A percentile compares a stretch with the other conserved stretches of the same genome.
Conservation (phyloP, 2,113 vertebrate species). For the Siniperca knerii region DNA sequence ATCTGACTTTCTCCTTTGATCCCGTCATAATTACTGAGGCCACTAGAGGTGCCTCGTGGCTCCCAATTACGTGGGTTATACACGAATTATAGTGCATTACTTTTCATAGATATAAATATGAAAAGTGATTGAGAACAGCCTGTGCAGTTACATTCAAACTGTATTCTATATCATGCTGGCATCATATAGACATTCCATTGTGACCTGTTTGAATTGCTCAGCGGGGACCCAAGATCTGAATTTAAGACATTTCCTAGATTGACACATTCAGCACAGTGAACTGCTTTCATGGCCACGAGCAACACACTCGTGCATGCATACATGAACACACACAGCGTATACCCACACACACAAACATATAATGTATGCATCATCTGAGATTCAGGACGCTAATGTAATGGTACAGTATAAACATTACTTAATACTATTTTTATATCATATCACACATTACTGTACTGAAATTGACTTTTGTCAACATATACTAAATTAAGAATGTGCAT, state of each 20-base stretch:
- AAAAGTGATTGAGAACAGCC: no score
- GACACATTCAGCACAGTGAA: constrained; percentile 17
- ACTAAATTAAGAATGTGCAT: no score
- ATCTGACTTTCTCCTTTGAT: no score
- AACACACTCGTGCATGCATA: background rate
- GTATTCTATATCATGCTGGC: constrained; percentile 18
- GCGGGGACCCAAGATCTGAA: constrained; percentile 42
- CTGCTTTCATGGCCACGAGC: constrained; percentile 5
- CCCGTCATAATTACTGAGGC: no score
- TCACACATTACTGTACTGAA: no score
- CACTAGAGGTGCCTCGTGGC: no score
- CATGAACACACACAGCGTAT: background rate
- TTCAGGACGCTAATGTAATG: background rate
- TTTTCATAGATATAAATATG: no score
- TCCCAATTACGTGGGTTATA: no score
- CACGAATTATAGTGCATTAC: no score
- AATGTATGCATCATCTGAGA: background rate
- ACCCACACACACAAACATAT: background rate
- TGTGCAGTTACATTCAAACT: constrained; percentile 28
- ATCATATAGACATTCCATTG: constrained; percentile 43
- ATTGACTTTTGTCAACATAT: no score
- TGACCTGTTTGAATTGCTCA: constrained; percentile 54
- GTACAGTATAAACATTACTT: background rate
- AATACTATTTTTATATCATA: no score
- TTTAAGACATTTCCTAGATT: constrained; percentile 39